Base-by-base conservation (phyloP, 2,888 invertebrate genomes). In the Apocheima hispidaria region DNA sequence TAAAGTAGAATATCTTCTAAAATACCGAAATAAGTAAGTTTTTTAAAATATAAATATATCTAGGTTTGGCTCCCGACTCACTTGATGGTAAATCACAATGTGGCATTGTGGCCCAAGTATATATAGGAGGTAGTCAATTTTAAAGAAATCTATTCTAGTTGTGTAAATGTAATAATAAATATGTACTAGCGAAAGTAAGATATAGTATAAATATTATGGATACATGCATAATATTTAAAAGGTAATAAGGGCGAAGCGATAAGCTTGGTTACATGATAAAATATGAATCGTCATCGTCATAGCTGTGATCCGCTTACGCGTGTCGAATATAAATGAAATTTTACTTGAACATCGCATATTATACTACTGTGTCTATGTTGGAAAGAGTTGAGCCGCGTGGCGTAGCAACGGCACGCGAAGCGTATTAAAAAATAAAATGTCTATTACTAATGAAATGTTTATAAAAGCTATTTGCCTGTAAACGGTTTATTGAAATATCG, bases 271-370 rank as follows among this genome's bases (percentile, higher is more conserved):
- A 35, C 26, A 40, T 28, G 28, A 51, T 40, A 51, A 40, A 26
- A 51, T 51, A 26, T 40, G 38, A 51, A 51, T 51, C 40, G 51
- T 40, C 38, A 26, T 26, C 28, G n/a, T 40, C 28, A 40, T 12
- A 40, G 36, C 50, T 50, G 26, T 50, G 36, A 50, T 26, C 20
- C n/a, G 7, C 2, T 26, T 16, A 51, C 23, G 28, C 18, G 38
- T 40, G 16, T 26, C 18, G 51, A 51, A 51, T 51, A 38, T 40
- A 38, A 40, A 51, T 40, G 38, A 40, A 28, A 51, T 40, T 51
- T 40, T n/a, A 18, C 33, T 36, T 50, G 12, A 51, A 5, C 12
- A 12, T 38, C 9, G 33, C 12, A 33, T 48, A n/a, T 2, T 5
- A 33, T 49, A 21, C 21, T 18, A 48, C 43, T 43, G 23, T 4